Evolutionary conservation across 2,888 invertebrate genomes (phyloP), one percentile per base, ranked within the genome.

Genomic region (Nematopogon swammerdamellus): DNA sequence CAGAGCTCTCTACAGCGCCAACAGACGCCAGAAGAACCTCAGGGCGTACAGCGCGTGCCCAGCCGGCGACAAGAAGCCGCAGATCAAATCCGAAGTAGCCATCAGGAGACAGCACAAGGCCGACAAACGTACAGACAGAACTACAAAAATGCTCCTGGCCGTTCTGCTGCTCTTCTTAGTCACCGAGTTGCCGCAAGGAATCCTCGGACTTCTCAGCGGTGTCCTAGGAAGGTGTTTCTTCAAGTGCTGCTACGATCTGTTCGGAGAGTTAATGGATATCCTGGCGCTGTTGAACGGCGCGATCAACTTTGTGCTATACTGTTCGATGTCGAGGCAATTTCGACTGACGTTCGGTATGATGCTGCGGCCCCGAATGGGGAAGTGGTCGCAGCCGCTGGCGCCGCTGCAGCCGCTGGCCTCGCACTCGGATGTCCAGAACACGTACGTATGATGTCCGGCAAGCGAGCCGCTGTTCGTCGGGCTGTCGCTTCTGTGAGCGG

Each of bases 251-350:
- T 96, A 96, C 71, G 82, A 85, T 55, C 80, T 87, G 45, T 86
- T 91, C 54, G 92, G 92, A 1, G 95, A 95, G 64, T 65, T 95
- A 50, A 90, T 95, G 87, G 95, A 97, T 71, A 86, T 94, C 52
- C 70, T 95, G 62, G 95, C 96, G 0, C 82, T 97, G 51, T 75
- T 94, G 58, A 97, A 96, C 69, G 93, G 95, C 8, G 91, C 94
- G 1, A 91, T 96, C 51, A 97, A 95, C 70, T 97, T 97, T 63
- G 89, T 96, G 49, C 81, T 97, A 44, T 97, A 96, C 67, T 96
- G 95, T 63, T 84, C 91, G 49, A 96, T 97, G 96, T 95, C 94
- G 53, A 84, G 91, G 54, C 95, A 95, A 81, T 97, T 97, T 68
- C 83, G 97, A 16, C 85, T 85, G 57, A 90, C 90, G 1, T 92